Base-by-base conservation (phyloP, 2,888 invertebrate species). In the Gryllus longicercus region DNA sequence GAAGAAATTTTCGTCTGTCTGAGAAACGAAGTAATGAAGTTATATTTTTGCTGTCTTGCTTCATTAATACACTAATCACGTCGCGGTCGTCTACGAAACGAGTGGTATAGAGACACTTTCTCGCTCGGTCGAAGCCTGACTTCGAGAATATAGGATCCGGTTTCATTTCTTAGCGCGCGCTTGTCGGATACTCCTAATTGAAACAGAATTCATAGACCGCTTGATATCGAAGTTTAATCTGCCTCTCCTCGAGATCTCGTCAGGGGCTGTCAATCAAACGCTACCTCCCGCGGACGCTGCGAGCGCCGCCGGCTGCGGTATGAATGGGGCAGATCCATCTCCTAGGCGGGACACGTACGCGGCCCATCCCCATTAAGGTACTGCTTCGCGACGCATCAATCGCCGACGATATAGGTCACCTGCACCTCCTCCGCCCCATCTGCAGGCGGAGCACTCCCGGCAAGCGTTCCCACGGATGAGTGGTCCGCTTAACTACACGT, bases 321-420 rank as follows among this genome's bases (percentile, higher is more conserved):
- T 63, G 63, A 63, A 63, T 63, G 63, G 63, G 16, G 63, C 63
- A 63, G 63, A 63, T 63, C 63, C 63, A 63, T 63, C 63, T 63
- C 63, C 14, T 63, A 63, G 16, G 14, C 63, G 63, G 63, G 63
- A 63, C 63, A 63, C 63, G 63, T 63, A 14, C n/a, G 14, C 63
- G 14, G 63, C 63, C 63, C 16, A n/a, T 18, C 16, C 63, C 63
- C 63, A 63, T 63, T 63, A 63, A n/a, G 63, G 16, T 63, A 18
- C 63, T 14, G n/a, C 16, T 14, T 14, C 63, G 16, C 16, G 63
- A 18, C 63, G 63, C 63, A 63, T 63, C 63, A 63, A 63, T 63
- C 63, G 63, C 16, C 63, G 63, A 5, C 63, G 63, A 63, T 63
- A 63, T 63, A 63, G 63, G 63, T 63, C 63, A 63, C 63, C 63